Conservation (phyloP, 2,797 vertebrate species). For the Sebastes goodei region DNA sequence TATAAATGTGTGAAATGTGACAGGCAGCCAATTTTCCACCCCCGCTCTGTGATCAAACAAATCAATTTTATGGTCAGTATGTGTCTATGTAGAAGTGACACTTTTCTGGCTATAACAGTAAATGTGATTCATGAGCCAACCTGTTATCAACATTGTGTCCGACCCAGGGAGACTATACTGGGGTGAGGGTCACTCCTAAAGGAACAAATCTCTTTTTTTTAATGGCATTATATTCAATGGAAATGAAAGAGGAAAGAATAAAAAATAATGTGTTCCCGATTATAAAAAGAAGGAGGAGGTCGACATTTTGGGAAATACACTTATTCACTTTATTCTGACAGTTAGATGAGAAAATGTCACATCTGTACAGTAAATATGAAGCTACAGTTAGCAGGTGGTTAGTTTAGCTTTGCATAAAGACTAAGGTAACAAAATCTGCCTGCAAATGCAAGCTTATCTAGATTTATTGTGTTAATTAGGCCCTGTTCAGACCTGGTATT, state of each 20-base stretch:
- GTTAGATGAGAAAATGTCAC: neutral
- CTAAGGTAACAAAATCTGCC: too few species aligned
- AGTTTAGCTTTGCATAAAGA: neutral
- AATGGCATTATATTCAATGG: neutral
- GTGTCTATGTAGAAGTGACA: conserved; percentile 10
- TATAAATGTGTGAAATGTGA: conserved; percentile 53
- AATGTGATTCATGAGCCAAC: conserved; percentile 22
- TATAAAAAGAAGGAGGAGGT: neutral
- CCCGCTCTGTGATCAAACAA: conserved; percentile 38
- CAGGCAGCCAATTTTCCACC: conserved; percentile 44
- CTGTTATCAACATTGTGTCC: neutral
- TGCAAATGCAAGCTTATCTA: too few species aligned
- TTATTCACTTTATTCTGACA: neutral
- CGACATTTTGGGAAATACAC: neutral
- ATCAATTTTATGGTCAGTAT: conserved; percentile 28
- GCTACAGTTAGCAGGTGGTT: neutral
- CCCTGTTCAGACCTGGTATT: too few species aligned
- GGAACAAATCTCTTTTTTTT: neutral
- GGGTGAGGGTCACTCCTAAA: neutral
- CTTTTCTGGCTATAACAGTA: conserved; percentile 11
- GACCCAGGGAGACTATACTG: neutral
- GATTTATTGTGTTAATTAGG: too few species aligned
- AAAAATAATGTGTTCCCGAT: neutral
- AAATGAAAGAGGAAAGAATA: neutral
- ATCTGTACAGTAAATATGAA: neutral